Percentiles rank a stretch among this genome's conserved stretches.
Evolutionary conservation across 92 coral and sea anemone species (phyloP).

Genomic region (Siderastrea siderea): DNA sequence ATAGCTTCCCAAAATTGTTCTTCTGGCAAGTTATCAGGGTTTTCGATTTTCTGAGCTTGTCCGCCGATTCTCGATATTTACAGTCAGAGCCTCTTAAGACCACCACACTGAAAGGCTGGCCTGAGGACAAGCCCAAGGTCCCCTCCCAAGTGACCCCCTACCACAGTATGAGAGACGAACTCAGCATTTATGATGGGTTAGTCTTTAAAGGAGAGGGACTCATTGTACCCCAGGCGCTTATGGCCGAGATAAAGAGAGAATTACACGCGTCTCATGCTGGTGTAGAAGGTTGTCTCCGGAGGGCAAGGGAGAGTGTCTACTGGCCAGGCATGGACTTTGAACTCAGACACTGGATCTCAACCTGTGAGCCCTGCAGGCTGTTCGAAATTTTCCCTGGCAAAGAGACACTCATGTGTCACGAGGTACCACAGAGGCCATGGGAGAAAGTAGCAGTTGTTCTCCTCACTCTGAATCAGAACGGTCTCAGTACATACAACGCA

Average conservation of each 20-base stretch:
- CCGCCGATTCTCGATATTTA: too few relatives aligned
- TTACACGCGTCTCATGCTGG: constrained; percentile 47
- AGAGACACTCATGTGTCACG: constrained; percentile 41
- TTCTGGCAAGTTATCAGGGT: too few relatives aligned
- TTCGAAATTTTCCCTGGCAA: constrained; percentile 38
- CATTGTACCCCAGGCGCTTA: constrained; percentile 39
- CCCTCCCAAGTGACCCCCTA: neutral
- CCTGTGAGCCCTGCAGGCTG: constrained; percentile 44
- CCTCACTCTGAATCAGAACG: neutral
- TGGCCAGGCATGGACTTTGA: constrained; percentile 63
- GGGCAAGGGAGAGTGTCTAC: constrained; percentile 48
- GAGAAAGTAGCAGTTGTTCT: constrained; percentile 1
- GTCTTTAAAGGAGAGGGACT: constrained; percentile 43
- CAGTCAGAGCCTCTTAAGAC: too few relatives aligned
- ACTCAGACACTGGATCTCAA: constrained; percentile 33
- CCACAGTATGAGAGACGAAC: neutral
- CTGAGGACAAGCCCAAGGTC: constrained; percentile 14
- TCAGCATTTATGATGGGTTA: neutral
- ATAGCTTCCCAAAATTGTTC: too few relatives aligned
- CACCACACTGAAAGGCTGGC: too few relatives aligned
- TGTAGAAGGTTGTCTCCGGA: constrained; percentile 49
- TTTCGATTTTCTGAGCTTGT: too few relatives aligned
- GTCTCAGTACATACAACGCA: too few relatives aligned
- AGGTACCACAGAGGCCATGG: constrained; percentile 12
- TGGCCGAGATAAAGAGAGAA: constrained; percentile 46